Base-by-base conservation (phyloP, 2,888 invertebrate species). In the Pasiphila rectangulata region DNA sequence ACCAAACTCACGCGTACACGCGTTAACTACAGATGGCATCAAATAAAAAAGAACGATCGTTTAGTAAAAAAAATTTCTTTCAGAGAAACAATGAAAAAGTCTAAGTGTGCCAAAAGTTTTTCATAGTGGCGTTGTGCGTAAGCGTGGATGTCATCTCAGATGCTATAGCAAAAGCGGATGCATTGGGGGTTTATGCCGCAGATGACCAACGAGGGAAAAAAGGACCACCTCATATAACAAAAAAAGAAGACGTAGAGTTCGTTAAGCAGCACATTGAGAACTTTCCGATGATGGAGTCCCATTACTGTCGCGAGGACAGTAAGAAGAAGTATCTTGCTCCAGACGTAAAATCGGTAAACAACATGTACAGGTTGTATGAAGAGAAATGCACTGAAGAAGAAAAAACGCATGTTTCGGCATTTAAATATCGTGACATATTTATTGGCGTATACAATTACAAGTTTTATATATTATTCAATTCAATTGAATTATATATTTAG, bases 331-430 rank as follows among this genome's bases (percentile, higher is more conserved):
- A 36, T 46, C 34, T 51, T 32, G 45, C 24, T 27, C 44, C 34
- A 15, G 40, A 44, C 23, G 44, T 38, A 32, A 45, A 45, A 24
- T 45, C 44, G 30, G 25, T 45, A 25, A 53, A 46, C 32, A 56
- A 36, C 53, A 60, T 46, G 17, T 54, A 46, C 13, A 45, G 35
- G 59, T 63, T 51, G 24, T 60, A 39, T 12, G 24, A 38, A 36
- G 59, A 54, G 57, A 15, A 23, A 23, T 30, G 29, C 29, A 15
- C 13, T 7, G 29, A 30, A 15, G 16, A 13, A n/a, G 15, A 30
- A 1, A 13, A 15, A 30, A 15, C 13, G n/a, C 16, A 0, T 2
- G 29, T 30, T 15, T 15, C 13, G n/a, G n/a, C 13, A 16, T 30
- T 15, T 30, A 30, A 30, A 15, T 30, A 30, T 16, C 29, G 29